Conservation (phyloP, 2,113 vertebrate species). For the Lethenteron reissneri region DNA sequence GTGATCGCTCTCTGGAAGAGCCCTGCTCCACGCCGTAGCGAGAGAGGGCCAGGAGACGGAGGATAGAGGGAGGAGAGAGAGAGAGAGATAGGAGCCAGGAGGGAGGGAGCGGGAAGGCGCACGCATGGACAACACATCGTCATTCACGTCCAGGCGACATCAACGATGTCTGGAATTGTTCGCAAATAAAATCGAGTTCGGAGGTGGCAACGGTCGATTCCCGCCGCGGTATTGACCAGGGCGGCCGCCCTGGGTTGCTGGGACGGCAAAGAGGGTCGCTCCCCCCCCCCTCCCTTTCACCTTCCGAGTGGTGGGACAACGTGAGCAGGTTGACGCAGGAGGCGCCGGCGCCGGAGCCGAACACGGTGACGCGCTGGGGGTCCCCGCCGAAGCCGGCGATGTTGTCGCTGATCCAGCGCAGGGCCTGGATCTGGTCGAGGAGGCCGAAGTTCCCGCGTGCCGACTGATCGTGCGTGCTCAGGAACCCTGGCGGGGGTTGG, state of each 20-base stretch:
- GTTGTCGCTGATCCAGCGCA: slow-evolving; percentile 97
- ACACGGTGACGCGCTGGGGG: slow-evolving; percentile 89
- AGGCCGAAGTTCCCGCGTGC: slow-evolving; percentile 95
- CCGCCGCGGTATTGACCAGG: background rate
- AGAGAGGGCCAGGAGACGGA: too few species aligned
- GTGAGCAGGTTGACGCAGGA: slow-evolving; percentile 97
- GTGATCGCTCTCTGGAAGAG: slow-evolving; percentile 96
- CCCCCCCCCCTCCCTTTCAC: slow-evolving; percentile 24
- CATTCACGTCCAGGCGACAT: background rate
- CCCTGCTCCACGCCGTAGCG: slow-evolving; percentile 25
- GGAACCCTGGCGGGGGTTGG: slow-evolving; percentile 39
- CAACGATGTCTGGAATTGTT: background rate
- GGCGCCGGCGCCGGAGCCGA: slow-evolving; percentile 87
- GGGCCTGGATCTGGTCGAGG: slow-evolving; percentile 81
- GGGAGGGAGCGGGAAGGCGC: too few species aligned
- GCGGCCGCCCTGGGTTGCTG: background rate
- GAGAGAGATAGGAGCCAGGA: too few species aligned
- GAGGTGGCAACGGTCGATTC: background rate
- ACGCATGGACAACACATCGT: background rate
- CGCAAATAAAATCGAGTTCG: too few species aligned
- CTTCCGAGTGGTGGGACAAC: slow-evolving; percentile 98
- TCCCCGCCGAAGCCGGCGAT: slow-evolving; percentile 95
- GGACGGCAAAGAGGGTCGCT: background rate
- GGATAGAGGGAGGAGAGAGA: too few species aligned
- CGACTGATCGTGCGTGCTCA: slow-evolving; percentile 94